A percentile compares a stretch with the other conserved stretches of the same genome.
These are phyloP conservation scores for Cordylochernes scorpioides DNA, from an alignment of 2,888 invertebrate genomes.

Conservation along the genomic window DNA sequence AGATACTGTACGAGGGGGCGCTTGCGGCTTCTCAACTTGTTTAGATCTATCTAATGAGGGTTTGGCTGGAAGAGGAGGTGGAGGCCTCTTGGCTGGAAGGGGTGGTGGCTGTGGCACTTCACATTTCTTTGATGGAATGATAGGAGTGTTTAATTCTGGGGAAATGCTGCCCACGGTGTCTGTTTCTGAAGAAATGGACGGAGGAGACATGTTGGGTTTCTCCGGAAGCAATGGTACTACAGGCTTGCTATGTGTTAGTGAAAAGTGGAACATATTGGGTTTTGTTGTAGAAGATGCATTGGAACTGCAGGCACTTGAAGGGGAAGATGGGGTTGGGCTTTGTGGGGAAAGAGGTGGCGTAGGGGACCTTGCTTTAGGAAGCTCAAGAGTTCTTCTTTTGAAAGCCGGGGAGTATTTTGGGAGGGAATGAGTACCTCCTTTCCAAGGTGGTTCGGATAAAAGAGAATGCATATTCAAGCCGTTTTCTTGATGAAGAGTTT, in stretches of 20 bases:
- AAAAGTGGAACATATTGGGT: constrained; percentile 10
- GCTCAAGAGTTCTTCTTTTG: constrained; percentile 34
- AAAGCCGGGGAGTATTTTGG: constrained; percentile 59
- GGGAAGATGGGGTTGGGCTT: constrained; percentile 9
- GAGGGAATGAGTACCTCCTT: constrained; percentile 20
- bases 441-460: constrained; percentile 15
- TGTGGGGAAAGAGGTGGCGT: constrained; percentile 8
- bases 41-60: not conserved
- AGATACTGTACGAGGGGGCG: too few relatives aligned
- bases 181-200: constrained; percentile 6
- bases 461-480: too few relatives aligned
- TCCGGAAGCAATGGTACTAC: constrained; percentile 12
- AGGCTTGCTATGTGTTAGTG: constrained; percentile 17
- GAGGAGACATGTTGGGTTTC: constrained; percentile 10
- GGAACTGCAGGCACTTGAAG: constrained; percentile 8
- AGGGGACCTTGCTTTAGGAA: constrained; percentile 29
- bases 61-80: not conserved
- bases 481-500: constrained; percentile 1
- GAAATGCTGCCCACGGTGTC: constrained; percentile 7
- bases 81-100: not conserved
- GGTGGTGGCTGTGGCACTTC: not conserved
- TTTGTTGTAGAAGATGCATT: constrained; percentile 7
- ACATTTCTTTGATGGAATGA: too few relatives aligned
- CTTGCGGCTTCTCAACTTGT: too few relatives aligned
- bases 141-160: constrained; percentile 5